These are phyloP conservation scores for Oenanthe melanoleuca DNA, from an alignment of 2,113 vertebrate species.

Conservation along the genomic window DNA sequence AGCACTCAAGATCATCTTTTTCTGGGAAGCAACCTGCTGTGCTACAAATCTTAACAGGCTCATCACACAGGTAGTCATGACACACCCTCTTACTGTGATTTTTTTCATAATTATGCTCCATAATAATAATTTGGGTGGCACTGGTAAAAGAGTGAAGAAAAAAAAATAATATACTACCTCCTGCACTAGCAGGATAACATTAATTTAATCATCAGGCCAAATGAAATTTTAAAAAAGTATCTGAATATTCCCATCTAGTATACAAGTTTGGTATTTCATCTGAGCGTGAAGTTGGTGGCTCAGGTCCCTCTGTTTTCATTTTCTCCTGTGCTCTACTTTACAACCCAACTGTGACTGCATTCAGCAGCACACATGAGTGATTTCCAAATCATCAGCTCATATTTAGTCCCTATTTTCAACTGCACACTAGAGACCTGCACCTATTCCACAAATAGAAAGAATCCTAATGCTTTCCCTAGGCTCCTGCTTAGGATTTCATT, in stretches of 20 bases:
- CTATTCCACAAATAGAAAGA: conserved; percentile 70
- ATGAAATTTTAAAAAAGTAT: background rate
- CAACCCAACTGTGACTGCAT: background rate
- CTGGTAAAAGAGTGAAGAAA: background rate
- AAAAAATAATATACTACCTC: background rate
- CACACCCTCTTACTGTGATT: background rate
- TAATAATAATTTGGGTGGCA: background rate
- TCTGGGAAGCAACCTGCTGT: background rate
- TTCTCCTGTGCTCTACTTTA: conserved; percentile 52
- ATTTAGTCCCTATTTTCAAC: conserved; percentile 65
- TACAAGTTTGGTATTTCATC: background rate
- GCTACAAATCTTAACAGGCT: background rate
- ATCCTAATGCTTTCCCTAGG: conserved; percentile 58
- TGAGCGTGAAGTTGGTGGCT: background rate
- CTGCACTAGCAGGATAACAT: background rate
- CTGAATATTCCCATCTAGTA: background rate
- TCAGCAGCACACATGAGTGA: conserved; percentile 4
- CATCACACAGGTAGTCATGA: background rate
- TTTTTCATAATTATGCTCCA: background rate
- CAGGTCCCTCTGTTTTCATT: conserved; percentile 3
- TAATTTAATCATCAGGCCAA: background rate
- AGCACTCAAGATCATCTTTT: background rate
- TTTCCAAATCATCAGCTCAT: conserved; percentile 52
- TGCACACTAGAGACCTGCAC: conserved; percentile 59
- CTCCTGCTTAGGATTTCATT: conserved; percentile 68